Evolutionary conservation across 2,797 vertebrate species (phyloP).

Genomic region (Clarias platycephalus): DNA sequence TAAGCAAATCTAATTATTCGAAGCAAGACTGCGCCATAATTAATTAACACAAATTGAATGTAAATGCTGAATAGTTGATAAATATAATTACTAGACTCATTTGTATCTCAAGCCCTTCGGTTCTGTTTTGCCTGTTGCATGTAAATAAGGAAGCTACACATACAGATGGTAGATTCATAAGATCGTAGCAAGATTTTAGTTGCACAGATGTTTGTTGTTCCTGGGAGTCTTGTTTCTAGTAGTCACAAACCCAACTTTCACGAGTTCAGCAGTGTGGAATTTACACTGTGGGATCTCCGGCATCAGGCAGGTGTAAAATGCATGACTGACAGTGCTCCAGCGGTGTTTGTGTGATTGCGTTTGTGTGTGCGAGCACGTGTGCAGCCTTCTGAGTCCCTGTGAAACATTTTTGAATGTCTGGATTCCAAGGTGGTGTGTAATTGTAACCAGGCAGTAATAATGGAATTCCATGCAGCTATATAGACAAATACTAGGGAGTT

Average conservation of each 20-base stretch:
- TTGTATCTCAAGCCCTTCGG: slow-evolving; percentile 5
- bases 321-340: slow-evolving; percentile 4
- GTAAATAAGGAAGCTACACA: not conserved
- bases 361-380: not conserved
- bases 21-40: not conserved
- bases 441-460: not conserved
- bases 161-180: slow-evolving; percentile 12
- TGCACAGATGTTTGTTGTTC: not conserved
- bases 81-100: slow-evolving; percentile 7
- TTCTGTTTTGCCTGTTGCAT: slow-evolving; percentile 12
- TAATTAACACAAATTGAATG: not conserved
- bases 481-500: slow-evolving; percentile 9
- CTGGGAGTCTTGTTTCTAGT: slow-evolving; percentile 5
- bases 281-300: slow-evolving; percentile 7
- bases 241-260: not conserved
- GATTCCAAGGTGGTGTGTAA: not conserved
- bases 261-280: slow-evolving; percentile 23
- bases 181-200: not conserved
- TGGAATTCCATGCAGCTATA: not conserved
- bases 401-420: not conserved
- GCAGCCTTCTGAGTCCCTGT: not conserved
- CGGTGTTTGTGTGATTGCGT: slow-evolving; percentile 7
- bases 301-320: slow-evolving; percentile 2
- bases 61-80: not conserved
- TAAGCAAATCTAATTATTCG: not conserved